phyloP scores from a whole-genome alignment of 2,888 invertebrate species.

The Microchrysa polita region DNA sequence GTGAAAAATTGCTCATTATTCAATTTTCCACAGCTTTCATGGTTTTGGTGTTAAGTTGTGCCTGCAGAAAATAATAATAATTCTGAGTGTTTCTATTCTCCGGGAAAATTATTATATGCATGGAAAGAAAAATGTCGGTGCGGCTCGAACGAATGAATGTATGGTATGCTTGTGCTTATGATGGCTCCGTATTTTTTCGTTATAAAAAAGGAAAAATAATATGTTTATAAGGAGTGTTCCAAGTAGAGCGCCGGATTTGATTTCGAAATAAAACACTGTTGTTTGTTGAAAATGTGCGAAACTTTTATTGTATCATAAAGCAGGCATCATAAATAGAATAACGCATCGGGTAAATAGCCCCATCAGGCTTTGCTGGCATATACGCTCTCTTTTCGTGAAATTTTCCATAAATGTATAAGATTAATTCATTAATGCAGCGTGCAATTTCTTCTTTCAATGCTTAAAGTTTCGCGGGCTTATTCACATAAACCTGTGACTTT shows the following conservation, averaged over 20 bases:
- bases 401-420: too few species aligned
- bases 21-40: constrained; percentile 37
- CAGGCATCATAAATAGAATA: too few species aligned
- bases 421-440: too few species aligned
- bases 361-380: too few species aligned
- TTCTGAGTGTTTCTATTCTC: constrained; percentile 7
- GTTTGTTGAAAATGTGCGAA: not conserved
- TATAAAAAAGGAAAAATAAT: not conserved
- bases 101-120: constrained; percentile 1
- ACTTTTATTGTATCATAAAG: too few species aligned
- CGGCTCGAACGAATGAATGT: not conserved
- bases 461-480: too few species aligned
- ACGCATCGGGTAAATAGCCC: too few species aligned
- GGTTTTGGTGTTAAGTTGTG: constrained; percentile 30
- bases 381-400: too few species aligned
- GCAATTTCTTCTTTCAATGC: too few species aligned
- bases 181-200: not conserved
- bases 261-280: not conserved
- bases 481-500: too few species aligned
- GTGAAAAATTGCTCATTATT: constrained; percentile 38
- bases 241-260: too few species aligned
- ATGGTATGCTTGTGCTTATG: too few species aligned
- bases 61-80: constrained; percentile 36
- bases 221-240: not conserved
- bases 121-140: not conserved